A percentile compares a stretch with the other conserved stretches of the same genome.
Conservation (phyloP, 2,888 invertebrate genomes). For the Synanthedon vespiformis region DNA sequence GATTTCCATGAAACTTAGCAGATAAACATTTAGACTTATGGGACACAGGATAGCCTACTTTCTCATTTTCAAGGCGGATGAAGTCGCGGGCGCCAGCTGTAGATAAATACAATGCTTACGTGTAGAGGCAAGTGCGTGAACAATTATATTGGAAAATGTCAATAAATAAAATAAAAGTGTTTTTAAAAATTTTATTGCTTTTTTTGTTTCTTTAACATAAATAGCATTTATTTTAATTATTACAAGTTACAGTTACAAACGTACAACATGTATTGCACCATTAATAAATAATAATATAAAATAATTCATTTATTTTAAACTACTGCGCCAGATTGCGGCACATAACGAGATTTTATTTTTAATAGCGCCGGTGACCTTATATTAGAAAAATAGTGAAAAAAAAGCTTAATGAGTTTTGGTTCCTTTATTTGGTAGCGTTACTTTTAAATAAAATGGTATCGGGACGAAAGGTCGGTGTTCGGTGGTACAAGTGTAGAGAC, state of each 20-base stretch:
- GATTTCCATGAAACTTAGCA: no score
- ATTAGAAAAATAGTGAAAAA: conserved; percentile 60
- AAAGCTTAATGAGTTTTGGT: conserved; percentile 55
- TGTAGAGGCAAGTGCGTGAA: no score
- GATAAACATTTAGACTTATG: no score
- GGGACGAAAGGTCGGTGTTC: conserved; percentile 58
- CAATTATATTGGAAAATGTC: no score
- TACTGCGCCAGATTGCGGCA: conserved; percentile 48
- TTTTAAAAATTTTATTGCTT: conserved; percentile 66
- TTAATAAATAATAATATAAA: conserved; percentile 68
- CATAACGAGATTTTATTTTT: conserved; percentile 34
- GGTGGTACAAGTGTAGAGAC: conserved; percentile 50
- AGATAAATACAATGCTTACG: no score
- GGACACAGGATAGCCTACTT: no score
- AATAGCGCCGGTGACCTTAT: conserved; percentile 49
- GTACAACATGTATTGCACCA: conserved; percentile 63
- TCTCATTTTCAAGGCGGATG: no score
- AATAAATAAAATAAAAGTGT: conserved; percentile 40
- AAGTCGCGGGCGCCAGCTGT: no score
- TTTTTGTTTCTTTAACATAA: conserved; percentile 68
- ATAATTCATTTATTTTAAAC: conserved; percentile 57
- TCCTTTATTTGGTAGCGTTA: conserved; percentile 61
- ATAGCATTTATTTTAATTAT: conserved; percentile 68
- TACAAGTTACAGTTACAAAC: conserved; percentile 67
- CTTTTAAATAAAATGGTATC: conserved; percentile 30